A percentile compares a stretch with the other conserved stretches of the same genome.
These are phyloP conservation scores for Limonius californicus DNA, from an alignment of 1,140 invertebrate species.

Conservation along the genomic window DNA sequence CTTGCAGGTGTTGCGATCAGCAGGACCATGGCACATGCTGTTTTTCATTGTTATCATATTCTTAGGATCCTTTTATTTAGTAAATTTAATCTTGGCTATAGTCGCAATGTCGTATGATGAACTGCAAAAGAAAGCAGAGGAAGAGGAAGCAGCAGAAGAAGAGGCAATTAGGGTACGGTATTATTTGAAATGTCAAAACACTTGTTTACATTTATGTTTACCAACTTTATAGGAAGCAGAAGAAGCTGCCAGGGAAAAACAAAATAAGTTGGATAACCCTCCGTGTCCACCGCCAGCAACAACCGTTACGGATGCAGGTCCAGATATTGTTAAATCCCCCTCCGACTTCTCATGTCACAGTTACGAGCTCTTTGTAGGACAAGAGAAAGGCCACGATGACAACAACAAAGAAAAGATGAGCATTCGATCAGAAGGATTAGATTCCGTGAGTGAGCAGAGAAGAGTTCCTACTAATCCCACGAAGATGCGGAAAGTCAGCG, in stretches of 20 bases:
- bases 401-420: slow-evolving; percentile 88
- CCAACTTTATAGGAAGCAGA: slow-evolving; percentile 74
- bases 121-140: slow-evolving; percentile 95
- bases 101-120: slow-evolving; percentile 99
- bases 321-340: slow-evolving; percentile 60
- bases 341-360: slow-evolving; percentile 85
- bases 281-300: slow-evolving; percentile 55
- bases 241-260: slow-evolving; percentile 70
- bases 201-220: too few species aligned
- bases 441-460: slow-evolving; percentile 82
- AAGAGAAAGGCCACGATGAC: slow-evolving; percentile 79
- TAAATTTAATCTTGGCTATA: slow-evolving; percentile 98
- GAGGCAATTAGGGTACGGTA: slow-evolving; percentile 74
- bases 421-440: slow-evolving; percentile 77
- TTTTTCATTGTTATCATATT: slow-evolving; percentile 99
- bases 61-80: slow-evolving; percentile 96
- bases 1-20: slow-evolving; percentile 79
- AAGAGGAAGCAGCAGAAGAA: slow-evolving; percentile 90
- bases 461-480: slow-evolving; percentile 52
- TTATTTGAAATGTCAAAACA: too few species aligned
- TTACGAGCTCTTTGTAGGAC: slow-evolving; percentile 84
- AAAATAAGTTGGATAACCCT: slow-evolving; percentile 55
- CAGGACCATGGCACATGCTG: slow-evolving; percentile 94
- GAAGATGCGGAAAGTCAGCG: slow-evolving; percentile 84
- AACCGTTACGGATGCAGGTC: slow-evolving; percentile 57